Evolutionary conservation across 2,113 vertebrate genomes (phyloP).

Genomic region (Vicugna pacos): DNA sequence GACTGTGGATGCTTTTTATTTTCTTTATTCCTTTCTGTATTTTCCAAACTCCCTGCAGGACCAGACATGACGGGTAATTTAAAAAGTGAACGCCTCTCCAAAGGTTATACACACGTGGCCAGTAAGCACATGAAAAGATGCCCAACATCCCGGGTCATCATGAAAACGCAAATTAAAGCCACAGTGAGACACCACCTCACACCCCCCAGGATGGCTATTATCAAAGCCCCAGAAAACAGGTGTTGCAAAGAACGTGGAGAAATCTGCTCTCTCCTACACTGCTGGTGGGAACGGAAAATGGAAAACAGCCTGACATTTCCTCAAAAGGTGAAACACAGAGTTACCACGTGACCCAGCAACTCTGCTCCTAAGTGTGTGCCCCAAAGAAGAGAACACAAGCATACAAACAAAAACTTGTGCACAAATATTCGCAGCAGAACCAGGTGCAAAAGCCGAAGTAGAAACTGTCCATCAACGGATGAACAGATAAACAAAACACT

Average conservation of each 20-base stretch:
- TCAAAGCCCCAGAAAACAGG: rapidly evolving
- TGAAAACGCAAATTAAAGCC: rapidly evolving
- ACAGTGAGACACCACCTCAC: rapidly evolving
- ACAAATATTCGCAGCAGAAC: not conserved
- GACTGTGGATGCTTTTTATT: not conserved
- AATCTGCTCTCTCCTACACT: rapidly evolving
- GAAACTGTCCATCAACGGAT: not conserved
- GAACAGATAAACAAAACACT: rapidly evolving
- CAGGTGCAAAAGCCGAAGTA: not conserved
- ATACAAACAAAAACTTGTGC: not conserved
- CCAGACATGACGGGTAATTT: not conserved
- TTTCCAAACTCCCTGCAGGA: not conserved
- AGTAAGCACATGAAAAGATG: rapidly evolving
- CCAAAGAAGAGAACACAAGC: rapidly evolving
- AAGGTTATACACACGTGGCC: rapidly evolving
- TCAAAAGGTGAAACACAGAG: not conserved
- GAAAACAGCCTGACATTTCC: not conserved
- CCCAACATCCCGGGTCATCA: rapidly evolving
- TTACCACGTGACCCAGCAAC: rapidly evolving
- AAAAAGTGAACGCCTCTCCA: not conserved
- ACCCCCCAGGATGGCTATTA: rapidly evolving
- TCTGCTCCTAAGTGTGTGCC: rapidly evolving
- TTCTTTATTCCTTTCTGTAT: not conserved
- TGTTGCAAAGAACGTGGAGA: rapidly evolving
- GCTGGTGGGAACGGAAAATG: rapidly evolving